Percentiles rank a stretch among this genome's conserved stretches.
phyloP scores from a whole-genome alignment of 2,888 invertebrate species.

The Lasioglossum malachurum region DNA sequence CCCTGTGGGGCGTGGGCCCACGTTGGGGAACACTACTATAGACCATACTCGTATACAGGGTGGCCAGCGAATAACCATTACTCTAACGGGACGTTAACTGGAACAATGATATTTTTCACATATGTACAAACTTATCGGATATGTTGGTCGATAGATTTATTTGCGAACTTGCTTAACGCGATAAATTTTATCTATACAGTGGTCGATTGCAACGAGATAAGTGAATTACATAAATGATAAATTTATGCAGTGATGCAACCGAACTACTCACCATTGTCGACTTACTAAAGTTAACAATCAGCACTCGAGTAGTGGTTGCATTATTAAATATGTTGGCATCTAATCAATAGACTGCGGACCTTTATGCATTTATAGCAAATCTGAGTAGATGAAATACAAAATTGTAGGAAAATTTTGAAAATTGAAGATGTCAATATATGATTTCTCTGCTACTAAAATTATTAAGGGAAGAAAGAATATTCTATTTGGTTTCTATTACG shows the following conservation, averaged over 20 bases:
- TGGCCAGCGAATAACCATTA: background rate
- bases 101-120: background rate
- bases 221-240: background rate
- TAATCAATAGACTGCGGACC: no score
- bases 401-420: no score
- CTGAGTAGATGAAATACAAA: no score
- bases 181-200: background rate
- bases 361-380: no score
- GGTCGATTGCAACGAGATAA: background rate
- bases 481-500: no score
- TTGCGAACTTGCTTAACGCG: background rate
- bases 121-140: no score
- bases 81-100: background rate
- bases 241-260: background rate
- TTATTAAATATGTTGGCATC: no score
- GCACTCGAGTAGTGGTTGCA: no score
- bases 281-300: background rate
- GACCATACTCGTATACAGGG: background rate
- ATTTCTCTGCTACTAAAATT: no score
- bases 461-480: no score
- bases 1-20: no score
- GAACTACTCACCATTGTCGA: background rate
- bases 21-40: background rate
- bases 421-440: no score
- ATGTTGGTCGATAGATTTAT: background rate